Conservation (phyloP, 2,888 invertebrate genomes). For the Tachina lurida region DNA sequence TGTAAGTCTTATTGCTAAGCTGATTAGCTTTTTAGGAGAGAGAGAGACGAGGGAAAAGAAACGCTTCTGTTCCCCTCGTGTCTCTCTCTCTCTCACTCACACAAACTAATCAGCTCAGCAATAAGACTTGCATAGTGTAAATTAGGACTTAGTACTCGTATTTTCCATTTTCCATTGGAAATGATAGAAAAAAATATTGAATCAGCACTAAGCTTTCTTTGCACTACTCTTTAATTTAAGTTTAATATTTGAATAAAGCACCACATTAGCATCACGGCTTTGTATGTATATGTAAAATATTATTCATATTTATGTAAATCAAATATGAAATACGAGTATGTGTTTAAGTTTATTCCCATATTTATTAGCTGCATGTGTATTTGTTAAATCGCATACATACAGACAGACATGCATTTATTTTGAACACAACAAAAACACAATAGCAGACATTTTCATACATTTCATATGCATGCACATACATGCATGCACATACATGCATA, state of each 20-base stretch:
- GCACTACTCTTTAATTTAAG: too few relatives aligned
- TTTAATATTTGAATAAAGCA: background rate
- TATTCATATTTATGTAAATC: slow-evolving; percentile 61
- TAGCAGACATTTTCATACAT: slow-evolving; percentile 41
- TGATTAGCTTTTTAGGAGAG: too few relatives aligned
- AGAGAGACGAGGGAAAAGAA: too few relatives aligned
- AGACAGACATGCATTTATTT: background rate
- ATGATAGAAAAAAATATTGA: too few relatives aligned
- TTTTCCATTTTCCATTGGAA: too few relatives aligned
- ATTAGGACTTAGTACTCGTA: too few relatives aligned
- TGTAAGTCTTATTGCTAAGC: too few relatives aligned
- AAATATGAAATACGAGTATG: slow-evolving; percentile 43
- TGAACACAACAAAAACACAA: slow-evolving; percentile 6
- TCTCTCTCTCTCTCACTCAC: too few relatives aligned
- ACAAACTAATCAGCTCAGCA: too few relatives aligned
- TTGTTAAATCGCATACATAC: background rate
- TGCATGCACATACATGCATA: background rate
- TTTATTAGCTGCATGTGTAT: slow-evolving; percentile 15
- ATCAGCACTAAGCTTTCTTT: too few relatives aligned
- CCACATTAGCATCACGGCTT: background rate
- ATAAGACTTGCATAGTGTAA: too few relatives aligned
- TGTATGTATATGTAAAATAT: slow-evolving; percentile 13
- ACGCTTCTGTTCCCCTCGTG: too few relatives aligned
- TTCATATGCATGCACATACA: background rate
- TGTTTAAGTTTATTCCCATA: slow-evolving; percentile 39